Evolutionary conservation across 2,888 invertebrate species (phyloP), one percentile per base, ranked within the genome.

Genomic region (Temnothorax rugatulus): DNA sequence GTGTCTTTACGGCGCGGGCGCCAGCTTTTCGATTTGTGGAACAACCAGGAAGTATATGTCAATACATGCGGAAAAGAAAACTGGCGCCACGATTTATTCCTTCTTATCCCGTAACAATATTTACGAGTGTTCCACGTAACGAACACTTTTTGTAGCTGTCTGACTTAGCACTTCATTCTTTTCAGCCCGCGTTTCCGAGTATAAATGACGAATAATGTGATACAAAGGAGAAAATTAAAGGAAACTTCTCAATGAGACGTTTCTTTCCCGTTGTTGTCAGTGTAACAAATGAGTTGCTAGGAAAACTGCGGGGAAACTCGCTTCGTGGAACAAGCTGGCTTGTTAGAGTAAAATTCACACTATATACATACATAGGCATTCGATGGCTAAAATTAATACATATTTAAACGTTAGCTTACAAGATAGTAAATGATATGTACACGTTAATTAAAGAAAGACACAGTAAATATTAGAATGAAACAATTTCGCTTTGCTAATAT

Each of bases 361-460:
- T 50, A 29, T 15, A 9, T 41, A 41, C 8, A 29, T 61, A 52
- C 21, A 34, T 38, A 57, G 11, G 11, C 8, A 15, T 44, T 44
- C 34, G 34, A 57, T 69, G 0, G 4, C 4, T 29, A 59, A 79
- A 79, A 77, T 21, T 69, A 57, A 57, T 47, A 54, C 18, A 25
- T 41, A 59, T 59, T 18, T 69, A 57, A 66, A 47, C 5, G 1
- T 34, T 52, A 54, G 4, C 44, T 47, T 57, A 57, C 1, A n/a
- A 38, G 9, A 74, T 15, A 41, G 7, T 71, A 59, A 8, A 61
- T 9, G 34, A 59, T 71, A 59, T 71, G 38, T 71, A 81, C 34
- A 77, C 25, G 18, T 77, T 69, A 81, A 81, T 79, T 1, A 18
- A 44, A 81, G 71, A 81, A 81, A 81, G 71, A 81, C 59, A 71